These are phyloP conservation scores for Dipodomys stephensi DNA, from an alignment of 2,113 vertebrate genomes.

Conservation along the genomic window DNA sequence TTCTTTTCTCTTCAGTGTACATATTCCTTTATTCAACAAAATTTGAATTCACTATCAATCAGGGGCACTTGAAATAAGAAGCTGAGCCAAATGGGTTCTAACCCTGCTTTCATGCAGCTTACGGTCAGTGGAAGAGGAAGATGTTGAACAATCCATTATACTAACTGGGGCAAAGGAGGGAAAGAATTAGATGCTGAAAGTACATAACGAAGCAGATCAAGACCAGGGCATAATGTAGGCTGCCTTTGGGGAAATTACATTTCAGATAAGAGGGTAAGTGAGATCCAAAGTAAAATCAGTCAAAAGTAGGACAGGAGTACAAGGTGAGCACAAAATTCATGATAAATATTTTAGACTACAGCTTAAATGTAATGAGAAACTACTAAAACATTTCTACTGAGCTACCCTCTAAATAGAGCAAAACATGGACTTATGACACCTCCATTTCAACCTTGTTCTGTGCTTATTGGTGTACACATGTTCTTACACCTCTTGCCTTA, in stretches of 20 bases:
- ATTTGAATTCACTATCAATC: not conserved
- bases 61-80: not conserved
- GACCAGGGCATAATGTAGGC: not conserved
- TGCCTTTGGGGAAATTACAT: not conserved
- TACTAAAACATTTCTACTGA: not conserved
- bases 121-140: not conserved
- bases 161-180: not conserved
- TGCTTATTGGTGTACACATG: not conserved
- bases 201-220: not conserved
- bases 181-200: not conserved
- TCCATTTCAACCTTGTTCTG: not conserved
- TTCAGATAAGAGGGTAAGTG: not conserved
- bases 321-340: not conserved
- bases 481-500: not conserved
- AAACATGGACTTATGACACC: not conserved
- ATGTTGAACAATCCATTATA: not conserved
- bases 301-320: not conserved
- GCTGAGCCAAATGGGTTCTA: not conserved
- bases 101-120: not conserved
- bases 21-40: not conserved
- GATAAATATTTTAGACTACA: not conserved
- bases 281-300: not conserved
- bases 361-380: not conserved
- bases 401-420: not conserved
- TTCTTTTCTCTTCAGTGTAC: not conserved